Evolutionary conservation across 2,797 vertebrate species (phyloP).

Genomic region (Hypotaenidia philippensis): DNA sequence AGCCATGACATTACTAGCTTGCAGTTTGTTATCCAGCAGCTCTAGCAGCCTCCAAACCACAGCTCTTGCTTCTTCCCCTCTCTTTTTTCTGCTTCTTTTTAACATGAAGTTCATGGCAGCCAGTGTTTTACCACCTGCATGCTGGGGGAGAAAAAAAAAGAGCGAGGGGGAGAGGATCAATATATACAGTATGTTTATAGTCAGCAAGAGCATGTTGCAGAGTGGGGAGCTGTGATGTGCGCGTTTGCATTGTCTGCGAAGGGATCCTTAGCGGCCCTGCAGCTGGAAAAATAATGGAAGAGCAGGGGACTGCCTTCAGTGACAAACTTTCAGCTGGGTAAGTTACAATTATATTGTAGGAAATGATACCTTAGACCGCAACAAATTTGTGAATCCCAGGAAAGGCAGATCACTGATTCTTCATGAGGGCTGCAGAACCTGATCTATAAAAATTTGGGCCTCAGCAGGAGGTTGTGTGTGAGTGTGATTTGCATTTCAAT

Average conservation of each 20-base stretch:
- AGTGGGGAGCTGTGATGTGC: slow-evolving; percentile 72
- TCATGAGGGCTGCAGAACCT: slow-evolving; percentile 73
- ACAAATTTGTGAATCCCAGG: slow-evolving; percentile 76
- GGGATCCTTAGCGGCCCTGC: slow-evolving; percentile 64
- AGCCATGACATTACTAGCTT: background rate
- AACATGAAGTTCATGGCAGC: slow-evolving; percentile 69
- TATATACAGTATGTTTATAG: slow-evolving; percentile 78
- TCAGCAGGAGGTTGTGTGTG: slow-evolving; percentile 70
- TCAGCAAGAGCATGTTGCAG: slow-evolving; percentile 70
- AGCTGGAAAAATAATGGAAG: slow-evolving; percentile 80
- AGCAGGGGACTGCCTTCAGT: slow-evolving; percentile 71
- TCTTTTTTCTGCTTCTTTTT: slow-evolving; percentile 8
- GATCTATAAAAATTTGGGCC: slow-evolving; percentile 79
- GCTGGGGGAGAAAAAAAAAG: slow-evolving; percentile 40
- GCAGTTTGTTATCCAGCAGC: slow-evolving; percentile 58
- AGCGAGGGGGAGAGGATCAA: slow-evolving; percentile 69
- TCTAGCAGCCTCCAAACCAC: slow-evolving; percentile 58
- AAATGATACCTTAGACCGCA: slow-evolving; percentile 74
- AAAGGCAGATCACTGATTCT: slow-evolving; percentile 73
- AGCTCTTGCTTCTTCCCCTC: slow-evolving; percentile 23
- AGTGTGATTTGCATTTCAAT: slow-evolving; percentile 83
- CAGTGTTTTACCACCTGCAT: slow-evolving; percentile 79
- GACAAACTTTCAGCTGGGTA: slow-evolving; percentile 79
- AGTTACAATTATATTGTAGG: slow-evolving; percentile 76
- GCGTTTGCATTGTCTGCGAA: slow-evolving; percentile 71